Evolutionary conservation across 2,888 invertebrate genomes (phyloP).

Genomic region (Philereme transversata): DNA sequence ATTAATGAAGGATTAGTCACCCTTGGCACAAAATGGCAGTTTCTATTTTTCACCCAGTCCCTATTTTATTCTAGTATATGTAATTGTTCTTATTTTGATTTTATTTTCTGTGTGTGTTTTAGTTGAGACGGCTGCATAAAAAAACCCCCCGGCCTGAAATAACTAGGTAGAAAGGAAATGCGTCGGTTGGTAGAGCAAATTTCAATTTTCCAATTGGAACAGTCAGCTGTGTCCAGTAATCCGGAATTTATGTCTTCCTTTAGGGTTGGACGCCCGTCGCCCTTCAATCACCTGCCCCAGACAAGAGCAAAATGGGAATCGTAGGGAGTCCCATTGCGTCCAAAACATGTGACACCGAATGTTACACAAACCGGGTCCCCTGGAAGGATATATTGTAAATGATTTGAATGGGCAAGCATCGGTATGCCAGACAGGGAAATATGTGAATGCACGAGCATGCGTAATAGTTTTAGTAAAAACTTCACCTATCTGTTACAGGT

Average conservation of each 20-base stretch:
- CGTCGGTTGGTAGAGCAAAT: conserved; percentile 51
- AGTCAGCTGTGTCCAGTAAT: conserved; percentile 65
- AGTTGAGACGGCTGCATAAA: too few species aligned
- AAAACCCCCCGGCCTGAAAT: too few species aligned
- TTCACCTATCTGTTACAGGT: conserved; percentile 64
- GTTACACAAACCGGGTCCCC: conserved; percentile 39
- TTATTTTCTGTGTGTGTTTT: too few species aligned
- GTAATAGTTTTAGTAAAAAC: conserved; percentile 61
- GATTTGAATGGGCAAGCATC: conserved; percentile 15
- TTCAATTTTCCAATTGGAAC: conserved; percentile 69
- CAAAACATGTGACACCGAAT: conserved; percentile 46
- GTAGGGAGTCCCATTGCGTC: conserved; percentile 49
- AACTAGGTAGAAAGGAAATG: conserved; percentile 34
- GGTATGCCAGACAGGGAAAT: conserved; percentile 17
- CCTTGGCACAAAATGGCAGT: too few species aligned
- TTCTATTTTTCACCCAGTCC: too few species aligned
- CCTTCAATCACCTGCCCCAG: conserved; percentile 65
- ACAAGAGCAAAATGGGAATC: conserved; percentile 49
- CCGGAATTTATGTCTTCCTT: conserved; percentile 64
- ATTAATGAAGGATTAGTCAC: too few species aligned
- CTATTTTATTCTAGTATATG: too few species aligned
- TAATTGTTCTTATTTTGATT: too few species aligned
- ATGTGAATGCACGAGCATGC: conserved; percentile 20
- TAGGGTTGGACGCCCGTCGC: conserved; percentile 59
- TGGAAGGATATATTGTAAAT: conserved; percentile 28